Base-by-base conservation (phyloP, 2,797 vertebrate species). In the Thamnophis elegans region DNA sequence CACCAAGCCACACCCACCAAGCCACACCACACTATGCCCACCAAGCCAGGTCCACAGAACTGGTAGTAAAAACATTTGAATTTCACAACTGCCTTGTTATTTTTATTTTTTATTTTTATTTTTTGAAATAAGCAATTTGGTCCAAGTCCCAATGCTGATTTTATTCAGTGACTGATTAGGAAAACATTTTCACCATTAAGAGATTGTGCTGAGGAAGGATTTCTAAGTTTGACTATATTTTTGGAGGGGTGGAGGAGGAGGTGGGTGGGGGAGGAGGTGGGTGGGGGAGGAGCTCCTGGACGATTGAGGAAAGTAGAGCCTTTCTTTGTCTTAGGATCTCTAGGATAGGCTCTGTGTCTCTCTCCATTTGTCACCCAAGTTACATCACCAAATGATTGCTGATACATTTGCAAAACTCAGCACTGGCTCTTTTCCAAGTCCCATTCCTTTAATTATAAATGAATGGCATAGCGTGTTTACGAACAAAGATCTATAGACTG, bases 201-300 rank as follows among this genome's bases (percentile, higher is more conserved):
- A n/a, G 92, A 73, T 91, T 94, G 42, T 92, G 36, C 18, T n/a
- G 22, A 95, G 59, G 59, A 91, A 93, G 32, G 9, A 94, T 85
- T 88, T 68, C 5, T 58, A 92, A 93, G 87, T 89, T 42, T 82
- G 1, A 82, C 7, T 93, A 90, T 91, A 93, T 93, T 62, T 12
- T 4, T 3, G 95, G 88, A 88, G 59, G 1, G 1, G 0, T n/a
- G n/a, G n/a, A n/a, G 32, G 88, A 89, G 60, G 4, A 1, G 12
- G 13, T n/a, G n/a, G n/a, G n/a, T n/a, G n/a, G 28, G 95, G 88
- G 47, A 88, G 94, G 88, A 87, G 58, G 5, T 0, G 5, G 13
- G 60, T 36, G 16, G 2, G 2, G 47, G 47, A 47, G 47, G 32
- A 73, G 68, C 36, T 42, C 32, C 32, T 78, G 73, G 73, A 14